Evolutionary conservation across 2,888 invertebrate species (phyloP).

Genomic region (Syrphus vitripennis): DNA sequence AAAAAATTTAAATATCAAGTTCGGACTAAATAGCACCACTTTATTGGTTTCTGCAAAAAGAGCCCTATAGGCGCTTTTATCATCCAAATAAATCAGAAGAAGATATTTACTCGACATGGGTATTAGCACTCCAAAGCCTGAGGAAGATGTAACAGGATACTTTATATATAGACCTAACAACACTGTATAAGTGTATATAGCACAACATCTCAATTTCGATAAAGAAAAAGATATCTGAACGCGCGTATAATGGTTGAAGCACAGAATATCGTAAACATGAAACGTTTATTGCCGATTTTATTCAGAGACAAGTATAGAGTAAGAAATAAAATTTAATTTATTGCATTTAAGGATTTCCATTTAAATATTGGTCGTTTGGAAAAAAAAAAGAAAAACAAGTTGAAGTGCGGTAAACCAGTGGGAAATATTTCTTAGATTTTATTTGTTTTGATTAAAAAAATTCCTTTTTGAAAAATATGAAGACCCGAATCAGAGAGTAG

Average conservation of each 20-base stretch:
- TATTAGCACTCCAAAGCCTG: constrained; percentile 41
- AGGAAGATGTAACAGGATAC: constrained; percentile 61
- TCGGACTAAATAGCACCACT: constrained; percentile 45
- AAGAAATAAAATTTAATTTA: constrained; percentile 17
- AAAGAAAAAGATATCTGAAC: constrained; percentile 60
- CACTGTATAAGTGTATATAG: not conserved
- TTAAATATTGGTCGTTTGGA: not conserved
- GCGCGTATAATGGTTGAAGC: constrained; percentile 56
- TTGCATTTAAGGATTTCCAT: not conserved
- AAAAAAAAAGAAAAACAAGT: not conserved
- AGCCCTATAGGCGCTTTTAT: constrained; percentile 43
- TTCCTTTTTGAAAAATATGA: no score
- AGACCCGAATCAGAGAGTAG: no score
- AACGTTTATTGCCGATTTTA: constrained; percentile 58
- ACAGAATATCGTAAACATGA: constrained; percentile 68
- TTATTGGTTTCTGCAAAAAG: constrained; percentile 44
- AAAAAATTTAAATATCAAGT: constrained; percentile 65
- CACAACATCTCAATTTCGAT: constrained; percentile 46
- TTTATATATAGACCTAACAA: not conserved
- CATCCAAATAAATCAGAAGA: constrained; percentile 61
- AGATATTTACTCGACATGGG: constrained; percentile 42
- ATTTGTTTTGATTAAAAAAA: no score
- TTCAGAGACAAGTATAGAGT: constrained; percentile 31
- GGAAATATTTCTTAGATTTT: not conserved
- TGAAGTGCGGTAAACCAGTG: not conserved